Conservation (phyloP, 2,888 invertebrate genomes). For the Podotricha telesiphe region DNA sequence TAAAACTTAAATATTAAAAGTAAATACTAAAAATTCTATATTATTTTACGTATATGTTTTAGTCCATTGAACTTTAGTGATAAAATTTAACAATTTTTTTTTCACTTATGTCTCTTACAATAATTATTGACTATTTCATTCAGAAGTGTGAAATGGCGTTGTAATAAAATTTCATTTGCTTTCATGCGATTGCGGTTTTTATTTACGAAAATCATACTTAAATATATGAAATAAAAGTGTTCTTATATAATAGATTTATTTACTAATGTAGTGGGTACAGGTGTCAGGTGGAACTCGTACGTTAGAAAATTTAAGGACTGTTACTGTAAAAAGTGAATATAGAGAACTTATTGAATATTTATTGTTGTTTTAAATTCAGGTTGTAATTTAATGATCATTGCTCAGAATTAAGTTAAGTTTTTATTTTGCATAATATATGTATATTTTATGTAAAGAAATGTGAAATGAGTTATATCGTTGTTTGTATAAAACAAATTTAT, state of each 20-base stretch:
- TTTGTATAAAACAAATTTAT: constrained; percentile 6
- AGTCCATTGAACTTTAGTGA: too few species aligned
- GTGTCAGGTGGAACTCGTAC: constrained; percentile 9
- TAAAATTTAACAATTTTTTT: background rate
- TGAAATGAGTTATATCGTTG: constrained; percentile 5
- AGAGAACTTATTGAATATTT: constrained; percentile 27
- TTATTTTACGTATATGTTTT: too few species aligned
- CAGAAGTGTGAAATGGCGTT: constrained; percentile 23
- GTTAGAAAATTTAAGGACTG: constrained; percentile 7
- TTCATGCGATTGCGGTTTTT: constrained; percentile 46
- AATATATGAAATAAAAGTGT: constrained; percentile 76
- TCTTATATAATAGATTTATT: constrained; percentile 64
- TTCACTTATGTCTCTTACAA: background rate
- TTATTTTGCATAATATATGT: constrained; percentile 22
- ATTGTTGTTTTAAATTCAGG: constrained; percentile 39
- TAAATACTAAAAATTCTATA: too few species aligned
- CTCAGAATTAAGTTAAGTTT: constrained; percentile 52
- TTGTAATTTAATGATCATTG: constrained; percentile 56
- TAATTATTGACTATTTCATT: constrained; percentile 7
- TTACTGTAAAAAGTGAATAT: constrained; percentile 22
- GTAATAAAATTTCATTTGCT: constrained; percentile 33
- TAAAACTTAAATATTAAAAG: too few species aligned
- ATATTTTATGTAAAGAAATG: constrained; percentile 14
- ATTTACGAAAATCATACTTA: constrained; percentile 55
- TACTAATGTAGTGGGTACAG: constrained; percentile 42